Evolutionary conservation across 1,140 invertebrate species (phyloP).

Genomic region (Anastrepha obliqua): DNA sequence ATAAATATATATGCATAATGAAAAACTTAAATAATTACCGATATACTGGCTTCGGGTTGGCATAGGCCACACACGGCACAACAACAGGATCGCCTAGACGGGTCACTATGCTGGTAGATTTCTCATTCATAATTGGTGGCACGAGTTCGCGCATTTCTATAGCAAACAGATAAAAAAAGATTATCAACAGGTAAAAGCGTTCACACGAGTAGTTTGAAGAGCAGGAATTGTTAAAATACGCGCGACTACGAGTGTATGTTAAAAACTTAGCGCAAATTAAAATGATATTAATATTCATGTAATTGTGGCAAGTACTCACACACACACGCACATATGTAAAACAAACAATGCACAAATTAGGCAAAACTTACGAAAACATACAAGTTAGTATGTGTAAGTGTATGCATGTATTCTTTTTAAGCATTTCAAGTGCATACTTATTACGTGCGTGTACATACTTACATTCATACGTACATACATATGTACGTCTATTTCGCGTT

Average conservation of each 20-base stretch:
- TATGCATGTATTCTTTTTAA: not conserved
- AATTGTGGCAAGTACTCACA: not conserved
- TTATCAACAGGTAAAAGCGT: not conserved
- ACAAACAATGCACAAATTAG: no score
- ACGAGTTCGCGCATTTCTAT: conserved; percentile 76
- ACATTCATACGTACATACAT: not conserved
- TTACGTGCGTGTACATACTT: not conserved
- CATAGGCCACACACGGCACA: conserved; percentile 81
- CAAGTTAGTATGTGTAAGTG: not conserved
- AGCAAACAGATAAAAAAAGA: conserved; percentile 39
- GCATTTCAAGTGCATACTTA: not conserved
- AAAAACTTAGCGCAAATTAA: not conserved
- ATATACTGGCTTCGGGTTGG: conserved; percentile 78
- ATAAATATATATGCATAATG: no score
- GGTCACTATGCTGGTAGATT: conserved; percentile 74
- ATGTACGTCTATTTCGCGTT: not conserved
- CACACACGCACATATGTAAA: no score
- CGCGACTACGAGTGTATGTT: no score
- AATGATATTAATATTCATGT: not conserved
- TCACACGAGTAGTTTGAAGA: not conserved
- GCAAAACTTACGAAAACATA: no score
- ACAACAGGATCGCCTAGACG: conserved; percentile 78
- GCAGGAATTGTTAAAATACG: no score
- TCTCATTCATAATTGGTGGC: conserved; percentile 77
- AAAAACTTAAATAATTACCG: conserved; percentile 73